These are phyloP conservation scores for Butastur rufipennis DNA, from an alignment of 2,113 vertebrate species.

Conservation along the genomic window DNA sequence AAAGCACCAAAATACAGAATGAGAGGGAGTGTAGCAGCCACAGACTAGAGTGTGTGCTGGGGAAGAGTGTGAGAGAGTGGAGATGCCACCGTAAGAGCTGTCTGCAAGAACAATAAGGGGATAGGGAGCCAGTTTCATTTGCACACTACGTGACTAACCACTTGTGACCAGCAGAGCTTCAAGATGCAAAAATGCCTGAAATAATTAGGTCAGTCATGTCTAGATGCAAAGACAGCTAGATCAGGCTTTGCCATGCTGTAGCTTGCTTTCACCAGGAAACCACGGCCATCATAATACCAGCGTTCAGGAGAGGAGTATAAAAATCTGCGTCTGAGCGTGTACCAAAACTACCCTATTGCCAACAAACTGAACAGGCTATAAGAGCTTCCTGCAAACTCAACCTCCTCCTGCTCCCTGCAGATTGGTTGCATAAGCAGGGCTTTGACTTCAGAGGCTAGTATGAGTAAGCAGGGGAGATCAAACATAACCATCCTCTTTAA, in stretches of 20 bases:
- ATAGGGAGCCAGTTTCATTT: background rate
- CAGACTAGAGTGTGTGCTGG: background rate
- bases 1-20: background rate
- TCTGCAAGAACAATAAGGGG: background rate
- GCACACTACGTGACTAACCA: background rate
- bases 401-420: background rate
- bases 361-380: background rate
- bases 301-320: background rate
- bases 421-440: background rate
- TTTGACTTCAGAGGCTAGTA: background rate
- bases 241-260: background rate
- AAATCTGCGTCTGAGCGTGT: background rate
- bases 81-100: background rate
- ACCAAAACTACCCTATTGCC: background rate
- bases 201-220: slow-evolving; percentile 11
- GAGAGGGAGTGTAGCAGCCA: background rate
- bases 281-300: fast-evolving
- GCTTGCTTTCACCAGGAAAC: background rate
- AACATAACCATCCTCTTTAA: background rate
- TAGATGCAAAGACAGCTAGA: background rate
- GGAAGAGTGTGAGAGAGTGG: background rate
- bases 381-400: background rate
- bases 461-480: background rate
- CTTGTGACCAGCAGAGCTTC: slow-evolving; percentile 2
- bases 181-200: background rate